Base-by-base conservation (phyloP, 2,113 vertebrate genomes). In the Cheilinus undulatus region DNA sequence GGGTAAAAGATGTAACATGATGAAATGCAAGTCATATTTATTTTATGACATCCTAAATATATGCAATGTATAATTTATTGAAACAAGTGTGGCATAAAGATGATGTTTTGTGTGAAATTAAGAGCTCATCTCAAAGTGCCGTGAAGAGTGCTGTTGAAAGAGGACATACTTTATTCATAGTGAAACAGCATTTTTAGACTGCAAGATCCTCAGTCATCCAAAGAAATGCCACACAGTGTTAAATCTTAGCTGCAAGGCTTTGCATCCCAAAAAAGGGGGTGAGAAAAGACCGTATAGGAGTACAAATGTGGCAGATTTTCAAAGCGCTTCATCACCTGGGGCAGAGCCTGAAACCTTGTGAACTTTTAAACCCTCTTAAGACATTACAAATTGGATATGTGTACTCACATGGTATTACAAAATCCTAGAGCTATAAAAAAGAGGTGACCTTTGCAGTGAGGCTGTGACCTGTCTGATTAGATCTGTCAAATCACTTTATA, bases 401-500 rank as follows among this genome's bases (percentile, higher is more conserved):
- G 17, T 36, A 28, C 42, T 69, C 34, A 69, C 32, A 38, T 69
- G 54, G 5, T 20, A 49, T 17, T 28, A 40, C 23, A 19, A 46
- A 42, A 24, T 59, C 24, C 46, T 17, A 17, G 30, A 4, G 5
- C 5, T 32, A 32, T 26, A 20, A 56, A 48, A 14, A n/a, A 69
- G 23, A 23, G 36, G 48, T 40, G 11, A 52, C 36, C 32, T 59
- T 59, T 69, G 26, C 9, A 9, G 13, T 49, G 5, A 32, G 30
- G 30, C 5, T 8, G 13, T 48, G 28, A 69, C 32, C 32, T 23
- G 12, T 45, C 42, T 6, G 30, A 32, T 6, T 6, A 32, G 30
- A 32, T 32, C 30, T 9, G 9, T 32, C 30, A 32, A 32, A 9
- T 32, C 30, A 32, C 30, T 32, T 6, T 32, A 9, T 6, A 32